phyloP scores from a whole-genome alignment of 2,797 vertebrate genomes.

The Melanotaenia boesemani region DNA sequence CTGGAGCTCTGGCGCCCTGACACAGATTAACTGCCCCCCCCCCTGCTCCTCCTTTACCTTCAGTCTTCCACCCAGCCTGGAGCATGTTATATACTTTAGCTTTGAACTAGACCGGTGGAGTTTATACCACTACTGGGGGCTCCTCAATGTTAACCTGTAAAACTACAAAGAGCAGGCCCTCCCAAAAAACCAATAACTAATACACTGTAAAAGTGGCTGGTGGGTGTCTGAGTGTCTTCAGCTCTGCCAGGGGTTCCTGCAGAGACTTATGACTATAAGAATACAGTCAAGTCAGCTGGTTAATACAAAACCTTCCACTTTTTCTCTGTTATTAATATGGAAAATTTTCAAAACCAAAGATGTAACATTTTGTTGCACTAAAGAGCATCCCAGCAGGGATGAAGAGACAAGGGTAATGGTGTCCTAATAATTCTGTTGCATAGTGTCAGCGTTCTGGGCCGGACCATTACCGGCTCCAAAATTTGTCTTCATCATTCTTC shows the following conservation, averaged over 20 bases:
- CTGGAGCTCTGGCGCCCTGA: slow-evolving; percentile 56
- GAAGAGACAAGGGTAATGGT: slow-evolving; percentile 9
- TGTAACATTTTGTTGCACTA: slow-evolving; percentile 16
- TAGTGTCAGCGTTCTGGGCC: not conserved
- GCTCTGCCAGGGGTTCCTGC: slow-evolving; percentile 59
- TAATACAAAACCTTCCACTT: slow-evolving; percentile 27
- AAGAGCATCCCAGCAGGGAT: slow-evolving; percentile 15
- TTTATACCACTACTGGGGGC: slow-evolving; percentile 57
- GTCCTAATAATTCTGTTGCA: slow-evolving; percentile 8
- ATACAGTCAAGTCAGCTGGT: slow-evolving; percentile 67
- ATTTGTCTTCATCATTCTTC: not conserved
- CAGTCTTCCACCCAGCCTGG: slow-evolving; percentile 29
- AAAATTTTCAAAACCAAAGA: slow-evolving; percentile 34
- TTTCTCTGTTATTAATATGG: slow-evolving; percentile 48
- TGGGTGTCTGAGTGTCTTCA: slow-evolving; percentile 47
- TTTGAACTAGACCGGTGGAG: slow-evolving; percentile 64
- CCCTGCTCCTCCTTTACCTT: slow-evolving; percentile 19
- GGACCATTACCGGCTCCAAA: not conserved
- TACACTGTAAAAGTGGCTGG: slow-evolving; percentile 63
- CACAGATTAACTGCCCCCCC: slow-evolving; percentile 56
- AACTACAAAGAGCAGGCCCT: slow-evolving; percentile 83
- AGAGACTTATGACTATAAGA: slow-evolving; percentile 69
- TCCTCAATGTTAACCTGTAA: slow-evolving; percentile 74
- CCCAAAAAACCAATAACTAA: slow-evolving; percentile 62
- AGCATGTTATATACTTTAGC: slow-evolving; percentile 10